A percentile compares a stretch with the other conserved stretches of the same genome.
Evolutionary conservation across 2,797 vertebrate genomes (phyloP).

Genomic region (Sorex maritimensis): DNA sequence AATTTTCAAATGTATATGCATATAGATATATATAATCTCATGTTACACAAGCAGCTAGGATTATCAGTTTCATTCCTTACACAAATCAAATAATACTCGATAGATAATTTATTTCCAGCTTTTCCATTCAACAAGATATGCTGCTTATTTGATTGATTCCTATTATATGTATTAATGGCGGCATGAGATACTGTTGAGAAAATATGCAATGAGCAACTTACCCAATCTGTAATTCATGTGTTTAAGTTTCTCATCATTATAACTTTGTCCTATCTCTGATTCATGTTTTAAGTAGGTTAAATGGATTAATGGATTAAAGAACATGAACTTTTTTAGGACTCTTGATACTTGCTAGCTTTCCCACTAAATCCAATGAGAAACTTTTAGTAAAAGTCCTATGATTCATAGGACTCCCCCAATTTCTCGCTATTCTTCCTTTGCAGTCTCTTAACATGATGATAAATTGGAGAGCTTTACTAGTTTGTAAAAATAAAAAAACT

Average conservation of each 20-base stretch:
- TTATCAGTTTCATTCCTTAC: neutral
- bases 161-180: neutral
- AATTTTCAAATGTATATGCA: constrained; percentile 13
- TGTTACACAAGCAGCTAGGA: neutral
- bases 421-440: constrained; percentile 41
- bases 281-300: constrained; percentile 32
- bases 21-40: neutral
- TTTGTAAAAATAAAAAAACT: neutral
- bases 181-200: neutral
- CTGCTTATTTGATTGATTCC: neutral
- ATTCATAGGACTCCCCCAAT: neutral
- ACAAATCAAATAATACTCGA: neutral
- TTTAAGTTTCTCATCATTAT: neutral
- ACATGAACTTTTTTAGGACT: neutral
- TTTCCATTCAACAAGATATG: neutral
- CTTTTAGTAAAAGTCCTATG: constrained; percentile 41
- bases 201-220: neutral
- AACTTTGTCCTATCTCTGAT: neutral
- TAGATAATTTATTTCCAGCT: constrained; percentile 12
- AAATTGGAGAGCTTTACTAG: constrained; percentile 16
- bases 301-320: neutral
- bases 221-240: neutral
- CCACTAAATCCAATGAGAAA: constrained; percentile 15
- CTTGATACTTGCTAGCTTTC: neutral
- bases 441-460: constrained; percentile 20